A percentile compares a stretch with the other conserved stretches of the same genome.
Evolutionary conservation across 53 echinoderm and acorn worm species (phyloP).

Genomic region (Patiria pectinifera): DNA sequence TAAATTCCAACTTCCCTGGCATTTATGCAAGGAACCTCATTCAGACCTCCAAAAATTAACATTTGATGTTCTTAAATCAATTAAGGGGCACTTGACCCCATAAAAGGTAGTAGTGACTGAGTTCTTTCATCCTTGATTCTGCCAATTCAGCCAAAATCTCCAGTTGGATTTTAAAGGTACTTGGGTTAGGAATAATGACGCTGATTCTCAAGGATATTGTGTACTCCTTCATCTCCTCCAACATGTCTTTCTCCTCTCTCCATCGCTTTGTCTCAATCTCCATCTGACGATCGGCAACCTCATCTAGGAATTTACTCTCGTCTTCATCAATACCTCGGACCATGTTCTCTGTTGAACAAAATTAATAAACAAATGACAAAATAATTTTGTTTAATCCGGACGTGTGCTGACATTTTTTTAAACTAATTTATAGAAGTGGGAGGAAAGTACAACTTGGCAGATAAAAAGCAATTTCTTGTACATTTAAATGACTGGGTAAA

Average conservation of each 20-base stretch:
- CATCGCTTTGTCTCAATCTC: slow-evolving; percentile 73
- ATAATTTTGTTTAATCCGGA: too few relatives aligned
- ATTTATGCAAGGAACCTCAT: too few relatives aligned
- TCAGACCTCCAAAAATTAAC: too few relatives aligned
- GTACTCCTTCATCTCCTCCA: slow-evolving; percentile 76
- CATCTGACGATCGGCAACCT: slow-evolving; percentile 88
- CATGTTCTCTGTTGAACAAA: slow-evolving; percentile 84
- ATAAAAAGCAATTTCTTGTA: neutral
- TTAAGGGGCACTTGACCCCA: too few relatives aligned
- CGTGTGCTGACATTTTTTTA: too few relatives aligned
- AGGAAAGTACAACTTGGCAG: neutral
- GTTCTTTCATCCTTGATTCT: too few relatives aligned
- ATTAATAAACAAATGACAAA: neutral
- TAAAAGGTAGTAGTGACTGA: too few relatives aligned
- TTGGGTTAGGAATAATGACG: neutral
- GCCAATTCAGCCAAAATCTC: too few relatives aligned
- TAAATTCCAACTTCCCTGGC: too few relatives aligned
- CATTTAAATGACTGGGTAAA: neutral
- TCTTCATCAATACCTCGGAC: slow-evolving; percentile 93
- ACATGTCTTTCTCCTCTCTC: slow-evolving; percentile 82
- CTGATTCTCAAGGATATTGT: slow-evolving; percentile 88
- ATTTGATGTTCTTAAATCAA: too few relatives aligned
- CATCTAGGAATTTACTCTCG: slow-evolving; percentile 89
- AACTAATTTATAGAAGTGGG: too few relatives aligned
- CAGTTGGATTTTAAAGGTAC: neutral